These are phyloP conservation scores for Caradrina kadenii DNA, from an alignment of 2,888 invertebrate genomes.

Conservation along the genomic window DNA sequence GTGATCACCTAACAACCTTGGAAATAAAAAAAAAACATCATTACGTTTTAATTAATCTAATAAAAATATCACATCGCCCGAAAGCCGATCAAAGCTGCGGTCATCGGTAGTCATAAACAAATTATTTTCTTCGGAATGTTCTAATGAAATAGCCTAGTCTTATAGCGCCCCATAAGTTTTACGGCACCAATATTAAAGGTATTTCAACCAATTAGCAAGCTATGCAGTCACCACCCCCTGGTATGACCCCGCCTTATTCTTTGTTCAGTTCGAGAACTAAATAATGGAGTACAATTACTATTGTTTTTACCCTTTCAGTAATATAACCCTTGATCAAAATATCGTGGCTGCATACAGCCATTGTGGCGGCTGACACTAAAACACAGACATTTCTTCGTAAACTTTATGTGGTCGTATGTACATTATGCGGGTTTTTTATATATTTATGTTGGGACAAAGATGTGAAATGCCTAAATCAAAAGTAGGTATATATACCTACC, in stretches of 20 bases:
- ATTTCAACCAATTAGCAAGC: conserved; percentile 80
- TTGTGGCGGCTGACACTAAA: conserved; percentile 14
- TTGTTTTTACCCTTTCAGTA: conserved; percentile 72
- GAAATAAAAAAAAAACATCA: conserved; percentile 24
- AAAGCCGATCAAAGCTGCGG: conserved; percentile 27
- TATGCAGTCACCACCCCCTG: conserved; percentile 76
- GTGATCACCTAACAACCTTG: no score
- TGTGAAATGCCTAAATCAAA: not conserved
- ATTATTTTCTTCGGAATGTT: conserved; percentile 51
- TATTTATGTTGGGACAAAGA: conserved; percentile 2
- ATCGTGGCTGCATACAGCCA: conserved; percentile 48
- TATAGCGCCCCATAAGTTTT: conserved; percentile 62
- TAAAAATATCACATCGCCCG: conserved; percentile 31
- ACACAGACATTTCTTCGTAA: conserved; percentile 1
- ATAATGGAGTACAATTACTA: conserved; percentile 71
- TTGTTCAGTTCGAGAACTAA: conserved; percentile 68
- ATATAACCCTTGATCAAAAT: conserved; percentile 64
- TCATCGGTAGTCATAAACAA: conserved; percentile 53
- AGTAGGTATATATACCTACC: not conserved
- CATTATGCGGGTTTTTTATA: not conserved
- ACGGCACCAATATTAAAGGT: conserved; percentile 68
- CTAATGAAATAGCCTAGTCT: conserved; percentile 62
- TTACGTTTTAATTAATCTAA: conserved; percentile 40
- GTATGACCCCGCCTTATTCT: conserved; percentile 75
- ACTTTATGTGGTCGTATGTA: not conserved